phyloP scores from a whole-genome alignment of 2,797 vertebrate genomes.

The Poeciliopsis paucimaculata region DNA sequence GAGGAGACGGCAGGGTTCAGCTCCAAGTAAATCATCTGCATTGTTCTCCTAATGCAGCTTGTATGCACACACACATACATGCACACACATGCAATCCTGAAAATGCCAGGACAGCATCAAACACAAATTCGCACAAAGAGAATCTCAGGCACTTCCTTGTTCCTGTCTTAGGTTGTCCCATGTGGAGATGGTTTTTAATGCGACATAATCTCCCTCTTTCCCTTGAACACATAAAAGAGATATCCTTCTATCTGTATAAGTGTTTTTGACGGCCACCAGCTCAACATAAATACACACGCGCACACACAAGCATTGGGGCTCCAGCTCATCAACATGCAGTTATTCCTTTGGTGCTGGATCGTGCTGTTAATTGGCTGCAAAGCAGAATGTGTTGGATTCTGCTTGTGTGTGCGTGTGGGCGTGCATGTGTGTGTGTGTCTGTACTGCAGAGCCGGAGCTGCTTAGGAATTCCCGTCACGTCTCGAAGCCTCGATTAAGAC shows the following conservation, averaged over 20 bases:
- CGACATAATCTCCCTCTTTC: constrained; percentile 59
- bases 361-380: constrained; percentile 79
- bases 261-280: constrained; percentile 70
- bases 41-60: constrained; percentile 63
- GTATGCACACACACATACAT: constrained; percentile 26
- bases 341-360: constrained; percentile 73
- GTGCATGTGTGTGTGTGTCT: constrained; percentile 47
- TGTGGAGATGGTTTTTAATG: constrained; percentile 61
- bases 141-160: constrained; percentile 45
- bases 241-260: constrained; percentile 67
- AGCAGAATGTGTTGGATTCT: constrained; percentile 50
- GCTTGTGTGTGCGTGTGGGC: constrained; percentile 17
- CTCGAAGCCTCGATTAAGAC: constrained; percentile 79
- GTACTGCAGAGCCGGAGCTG: constrained; percentile 62
- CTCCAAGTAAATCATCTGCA: constrained; percentile 63
- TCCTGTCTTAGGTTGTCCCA: constrained; percentile 60
- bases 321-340: constrained; percentile 75
- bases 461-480: constrained; percentile 76
- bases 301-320: constrained; percentile 2
- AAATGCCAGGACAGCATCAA: constrained; percentile 7
- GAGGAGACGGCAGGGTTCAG: constrained; percentile 58
- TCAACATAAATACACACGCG: constrained; percentile 52
- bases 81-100: constrained; percentile 17
- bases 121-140: constrained; percentile 18
- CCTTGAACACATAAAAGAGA: constrained; percentile 70